Percentiles rank a stretch among this genome's conserved stretches.
Conservation (phyloP, 1,140 invertebrate genomes). For the Harlomillsia oculata region DNA sequence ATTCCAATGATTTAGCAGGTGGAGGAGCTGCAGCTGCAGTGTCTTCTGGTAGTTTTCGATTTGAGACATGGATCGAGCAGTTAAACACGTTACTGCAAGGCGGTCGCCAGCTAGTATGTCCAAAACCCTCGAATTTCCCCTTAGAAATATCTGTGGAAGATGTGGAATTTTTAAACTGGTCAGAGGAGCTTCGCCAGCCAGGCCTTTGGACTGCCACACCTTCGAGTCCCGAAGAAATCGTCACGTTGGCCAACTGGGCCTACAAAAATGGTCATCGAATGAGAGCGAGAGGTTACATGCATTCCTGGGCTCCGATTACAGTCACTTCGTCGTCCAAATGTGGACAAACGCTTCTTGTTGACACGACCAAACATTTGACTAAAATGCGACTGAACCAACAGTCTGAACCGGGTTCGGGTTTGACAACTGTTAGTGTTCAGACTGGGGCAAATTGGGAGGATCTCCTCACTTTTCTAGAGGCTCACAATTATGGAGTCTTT, state of each 20-base stretch:
- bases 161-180: slow-evolving; percentile 9
- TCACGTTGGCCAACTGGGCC: slow-evolving; percentile 11
- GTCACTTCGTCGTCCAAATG: neutral
- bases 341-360: neutral
- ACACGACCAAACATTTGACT: slow-evolving; percentile 1
- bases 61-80: too few relatives aligned
- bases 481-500: neutral
- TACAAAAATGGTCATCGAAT: slow-evolving; percentile 1
- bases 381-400: neutral
- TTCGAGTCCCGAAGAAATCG: neutral
- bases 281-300: neutral
- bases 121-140: too few relatives aligned
- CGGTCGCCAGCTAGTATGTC: too few relatives aligned
- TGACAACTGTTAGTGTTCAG: slow-evolving; percentile 3
- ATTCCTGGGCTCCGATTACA: slow-evolving; percentile 14
- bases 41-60: too few relatives aligned
- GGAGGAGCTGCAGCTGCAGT: too few relatives aligned
- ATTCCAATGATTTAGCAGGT: too few relatives aligned
- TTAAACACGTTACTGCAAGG: too few relatives aligned
- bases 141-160: too few relatives aligned
- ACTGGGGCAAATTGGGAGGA: slow-evolving; percentile 5
- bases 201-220: neutral
- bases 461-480: neutral
- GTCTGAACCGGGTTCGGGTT: too few relatives aligned
- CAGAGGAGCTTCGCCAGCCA: neutral